Evolutionary conservation across 2,113 vertebrate species (phyloP).

Genomic region (Porphyrio hochstetteri): DNA sequence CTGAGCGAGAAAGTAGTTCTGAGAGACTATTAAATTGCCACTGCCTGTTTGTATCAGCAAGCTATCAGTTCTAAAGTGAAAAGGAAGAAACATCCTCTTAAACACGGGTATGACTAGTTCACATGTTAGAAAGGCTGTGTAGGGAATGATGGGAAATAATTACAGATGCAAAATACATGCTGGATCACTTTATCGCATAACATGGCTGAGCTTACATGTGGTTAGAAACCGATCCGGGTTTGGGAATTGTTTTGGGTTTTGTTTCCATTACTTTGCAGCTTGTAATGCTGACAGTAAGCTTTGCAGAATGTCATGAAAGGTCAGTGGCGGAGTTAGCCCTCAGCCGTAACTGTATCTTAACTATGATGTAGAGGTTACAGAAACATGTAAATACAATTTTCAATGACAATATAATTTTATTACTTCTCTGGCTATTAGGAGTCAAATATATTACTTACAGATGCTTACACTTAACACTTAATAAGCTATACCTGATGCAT

Average conservation of each 20-base stretch:
- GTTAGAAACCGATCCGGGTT: background rate
- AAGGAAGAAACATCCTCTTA: background rate
- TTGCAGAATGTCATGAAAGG: constrained; percentile 52
- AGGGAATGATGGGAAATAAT: background rate
- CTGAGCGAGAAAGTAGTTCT: background rate
- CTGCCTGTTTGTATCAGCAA: background rate
- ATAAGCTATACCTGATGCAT: background rate
- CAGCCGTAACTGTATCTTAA: background rate
- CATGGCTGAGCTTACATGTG: background rate
- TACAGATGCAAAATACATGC: background rate
- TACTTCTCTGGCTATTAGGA: constrained; percentile 32
- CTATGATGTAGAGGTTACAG: constrained; percentile 19
- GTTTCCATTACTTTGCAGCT: constrained; percentile 39
- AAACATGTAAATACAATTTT: constrained; percentile 9
- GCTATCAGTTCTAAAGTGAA: background rate
- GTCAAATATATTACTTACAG: background rate
- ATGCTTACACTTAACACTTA: background rate
- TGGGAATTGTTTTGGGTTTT: constrained; percentile 49
- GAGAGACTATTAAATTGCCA: background rate
- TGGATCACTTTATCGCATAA: background rate
- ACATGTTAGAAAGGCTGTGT: background rate
- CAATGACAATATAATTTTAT: constrained; percentile 7
- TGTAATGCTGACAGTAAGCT: constrained; percentile 19
- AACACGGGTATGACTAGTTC: background rate
- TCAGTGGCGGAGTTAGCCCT: background rate